Conservation (phyloP, 2,888 invertebrate species). For the Nesidiocoris tenuis region DNA sequence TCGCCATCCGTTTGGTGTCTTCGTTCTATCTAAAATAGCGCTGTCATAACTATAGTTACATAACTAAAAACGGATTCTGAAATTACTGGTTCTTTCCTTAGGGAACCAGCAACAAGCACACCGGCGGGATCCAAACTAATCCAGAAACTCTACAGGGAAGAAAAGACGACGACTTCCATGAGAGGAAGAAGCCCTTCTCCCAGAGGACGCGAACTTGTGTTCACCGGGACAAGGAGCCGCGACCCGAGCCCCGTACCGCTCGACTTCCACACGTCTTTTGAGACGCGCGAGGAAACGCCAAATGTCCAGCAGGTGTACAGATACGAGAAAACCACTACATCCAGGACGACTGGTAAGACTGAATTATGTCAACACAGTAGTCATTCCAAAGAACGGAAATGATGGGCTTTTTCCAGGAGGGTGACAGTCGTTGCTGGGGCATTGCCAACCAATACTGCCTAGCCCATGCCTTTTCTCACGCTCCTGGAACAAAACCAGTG, state of each 20-base stretch:
- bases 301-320: constrained; percentile 48
- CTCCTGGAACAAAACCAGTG: too few relatives aligned
- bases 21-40: too few relatives aligned
- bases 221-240: constrained; percentile 49
- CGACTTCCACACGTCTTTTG: constrained; percentile 43
- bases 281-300: constrained; percentile 42
- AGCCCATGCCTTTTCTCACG: too few relatives aligned
- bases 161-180: constrained; percentile 23
- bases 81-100: too few relatives aligned
- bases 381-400: too few relatives aligned
- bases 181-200: constrained; percentile 45
- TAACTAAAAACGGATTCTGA: too few relatives aligned
- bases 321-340: constrained; percentile 50
- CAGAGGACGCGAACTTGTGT: constrained; percentile 49
- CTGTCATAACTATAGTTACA: too few relatives aligned
- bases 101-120: constrained; percentile 50
- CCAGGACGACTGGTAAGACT: constrained; percentile 46
- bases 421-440: too few relatives aligned
- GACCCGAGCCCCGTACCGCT: constrained; percentile 48
- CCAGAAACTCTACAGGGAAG: constrained; percentile 45
- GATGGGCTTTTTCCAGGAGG: too few relatives aligned
- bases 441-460: too few relatives aligned
- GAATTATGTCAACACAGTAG: too few relatives aligned
- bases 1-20: too few relatives aligned
- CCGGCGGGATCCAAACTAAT: constrained; percentile 34